Evolutionary conservation across 1,140 invertebrate species (phyloP), one percentile per base, ranked within the genome.

Genomic region (Asbolus verrucosus): DNA sequence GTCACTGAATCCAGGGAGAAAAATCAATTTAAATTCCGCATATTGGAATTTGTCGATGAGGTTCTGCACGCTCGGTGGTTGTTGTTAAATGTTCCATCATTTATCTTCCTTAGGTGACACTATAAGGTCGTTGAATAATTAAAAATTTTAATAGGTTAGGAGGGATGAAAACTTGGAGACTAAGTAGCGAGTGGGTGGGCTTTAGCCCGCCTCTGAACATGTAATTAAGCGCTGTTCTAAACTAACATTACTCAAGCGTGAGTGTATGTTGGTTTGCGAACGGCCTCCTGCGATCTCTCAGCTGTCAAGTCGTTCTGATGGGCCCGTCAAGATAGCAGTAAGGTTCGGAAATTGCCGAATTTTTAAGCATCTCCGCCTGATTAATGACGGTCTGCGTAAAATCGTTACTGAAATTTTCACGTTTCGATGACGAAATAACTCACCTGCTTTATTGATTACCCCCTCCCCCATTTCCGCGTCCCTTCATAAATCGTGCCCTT

Each of bases 401-500:
- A 21, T 50, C 18, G 16, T 50, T 50, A 41, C 43, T 2, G 33
- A 36, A 36, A 36, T 36, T 36, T 36, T 36, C 33, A n/a, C 2
- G 6, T 11, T 30, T 5, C 33, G 33, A 60, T 33, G 18, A 54
- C 14, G 66, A 16, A 46, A n/a, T 13, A 24, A 8, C 41, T 13
- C 27, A 36, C 41, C 39, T 43, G 21, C 39, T 15, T 5, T 50
- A 39, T 70, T 66, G 63, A 62, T 70, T 66, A n/a, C n/a, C n/a
- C n/a, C 66, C 27, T 60, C 62, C 15, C 19, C 13, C 62, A 19
- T 15, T 43, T 54, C 61, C 43, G 59, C 30, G 46, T 8, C 14
- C 36, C 65, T 46, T 33, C 31, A 70, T 73, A 73, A 73, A 73
- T 73, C 72, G 67, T 73, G 60, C 65, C 46, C 33, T 61, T 33